Base-by-base conservation (phyloP, 2,797 vertebrate genomes). In the Bovichtus variegatus region DNA sequence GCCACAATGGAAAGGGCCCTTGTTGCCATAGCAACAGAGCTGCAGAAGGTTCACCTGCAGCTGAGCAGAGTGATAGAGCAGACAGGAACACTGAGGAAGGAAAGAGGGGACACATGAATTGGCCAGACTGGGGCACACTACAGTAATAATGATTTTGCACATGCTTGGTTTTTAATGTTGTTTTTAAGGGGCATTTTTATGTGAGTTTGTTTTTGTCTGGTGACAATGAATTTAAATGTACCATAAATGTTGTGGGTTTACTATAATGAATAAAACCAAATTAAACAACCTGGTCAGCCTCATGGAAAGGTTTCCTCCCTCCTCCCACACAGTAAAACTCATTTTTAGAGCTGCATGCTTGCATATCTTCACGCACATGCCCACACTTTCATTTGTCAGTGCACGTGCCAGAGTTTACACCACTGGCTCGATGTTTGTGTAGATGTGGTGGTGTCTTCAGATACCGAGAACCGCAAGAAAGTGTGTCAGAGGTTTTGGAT, bases 1-100 rank as follows among this genome's bases (percentile, higher is more conserved):
- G 73, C 68, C 31, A 43, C 72, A 0, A 38, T 92, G 59, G 81
- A 89, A 76, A 76, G 27, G 46, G 80, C 79, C 73, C 69, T 94
- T 74, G 86, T 90, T 87, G 40, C 85, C 66, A 82, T 94, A 71
- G 87, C 83, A 72, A 88, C 84, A 54, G 91, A 93, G 63, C 84
- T 93, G 29, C 90, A 89, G 82, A 68, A n/a, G 38, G 73, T 92
- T 75, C 86, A 90, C 55, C 78, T 82, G 74, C 90, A 92, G 78
- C 81, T 93, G 64, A 86, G 58, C 80, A 71, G 63, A 68, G 68
- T 91, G 38, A 89, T 82, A 3, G 84, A 91, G 68, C 72, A 81
- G 59, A 51, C 62, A 16, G 86, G 64, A 38, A 53, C 4, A 10
- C 3, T 31, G 43, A 80, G 44, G 58, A 83, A 84, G 43, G 64